Percentiles rank a stretch among this genome's conserved stretches.
Conservation (phyloP, 2,888 invertebrate species). For the Cinara cedri region DNA sequence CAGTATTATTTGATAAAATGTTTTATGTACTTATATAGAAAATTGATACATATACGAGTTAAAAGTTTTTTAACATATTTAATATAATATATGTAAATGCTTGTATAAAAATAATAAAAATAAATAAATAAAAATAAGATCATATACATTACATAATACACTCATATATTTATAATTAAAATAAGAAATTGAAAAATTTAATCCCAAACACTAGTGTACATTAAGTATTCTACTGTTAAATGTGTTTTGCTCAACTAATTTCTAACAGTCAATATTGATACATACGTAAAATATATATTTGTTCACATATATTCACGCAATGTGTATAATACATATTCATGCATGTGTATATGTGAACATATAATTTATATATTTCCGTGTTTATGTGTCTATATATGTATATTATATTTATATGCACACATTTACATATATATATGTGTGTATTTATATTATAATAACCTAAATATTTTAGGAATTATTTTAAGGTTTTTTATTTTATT, state of each 20-base stretch:
- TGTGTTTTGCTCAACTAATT: conserved; percentile 57
- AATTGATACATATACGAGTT: conserved; percentile 35
- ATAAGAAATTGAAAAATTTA: conserved; percentile 37
- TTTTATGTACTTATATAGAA: conserved; percentile 54
- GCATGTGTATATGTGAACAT: conserved; percentile 3
- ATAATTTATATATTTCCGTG: no score
- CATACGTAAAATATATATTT: conserved; percentile 35
- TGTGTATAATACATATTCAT: not conserved
- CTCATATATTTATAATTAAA: conserved; percentile 4
- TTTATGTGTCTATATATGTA: not conserved
- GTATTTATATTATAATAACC: conserved; percentile 27
- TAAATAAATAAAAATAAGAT: conserved; percentile 12
- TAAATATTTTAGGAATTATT: conserved; percentile 25
- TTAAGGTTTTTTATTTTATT: conserved; percentile 43
- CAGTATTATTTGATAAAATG: conserved; percentile 56
- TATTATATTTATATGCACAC: not conserved
- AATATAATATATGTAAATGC: conserved; percentile 38
- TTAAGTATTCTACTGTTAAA: conserved; percentile 54
- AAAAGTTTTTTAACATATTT: conserved; percentile 23
- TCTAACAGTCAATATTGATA: conserved; percentile 55
- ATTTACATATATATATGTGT: conserved; percentile 2
- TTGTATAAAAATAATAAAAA: conserved; percentile 26
- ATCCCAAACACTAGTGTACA: conserved; percentile 52
- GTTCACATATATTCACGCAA: not conserved
- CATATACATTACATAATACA: not conserved